Conservation (phyloP, 2,113 vertebrate genomes). For the Callocephalon fimbriatum region DNA sequence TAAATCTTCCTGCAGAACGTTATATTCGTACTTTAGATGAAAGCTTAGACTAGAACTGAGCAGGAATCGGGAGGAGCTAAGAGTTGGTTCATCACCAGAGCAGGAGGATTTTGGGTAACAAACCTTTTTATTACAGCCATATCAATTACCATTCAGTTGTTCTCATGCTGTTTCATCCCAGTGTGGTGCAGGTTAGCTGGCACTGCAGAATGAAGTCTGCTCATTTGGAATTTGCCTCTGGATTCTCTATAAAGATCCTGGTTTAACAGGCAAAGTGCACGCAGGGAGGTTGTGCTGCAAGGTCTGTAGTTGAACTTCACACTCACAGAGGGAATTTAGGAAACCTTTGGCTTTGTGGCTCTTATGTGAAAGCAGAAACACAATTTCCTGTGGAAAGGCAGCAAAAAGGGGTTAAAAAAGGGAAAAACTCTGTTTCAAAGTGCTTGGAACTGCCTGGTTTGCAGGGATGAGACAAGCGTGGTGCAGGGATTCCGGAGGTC, state of each 20-base stretch:
- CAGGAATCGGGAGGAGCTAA: background rate
- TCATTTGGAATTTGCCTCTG: background rate
- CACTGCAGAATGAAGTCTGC: rapidly evolving
- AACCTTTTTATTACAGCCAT: background rate
- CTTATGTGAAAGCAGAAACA: background rate
- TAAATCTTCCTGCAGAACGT: background rate
- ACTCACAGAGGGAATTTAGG: background rate
- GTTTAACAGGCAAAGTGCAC: rapidly evolving
- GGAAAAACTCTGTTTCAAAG: background rate
- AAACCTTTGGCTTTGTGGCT: background rate
- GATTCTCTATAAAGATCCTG: background rate
- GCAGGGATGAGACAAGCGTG: background rate
- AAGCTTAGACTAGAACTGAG: background rate
- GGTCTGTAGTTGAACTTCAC: background rate
- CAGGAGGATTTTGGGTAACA: background rate
- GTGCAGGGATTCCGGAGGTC: background rate
- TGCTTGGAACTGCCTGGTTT: background rate
- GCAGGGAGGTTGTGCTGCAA: background rate
- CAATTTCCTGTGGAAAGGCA: background rate
- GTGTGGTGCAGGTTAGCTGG: background rate
- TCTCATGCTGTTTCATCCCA: background rate
- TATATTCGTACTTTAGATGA: background rate
- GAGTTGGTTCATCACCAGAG: rapidly evolving
- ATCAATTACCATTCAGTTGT: background rate
- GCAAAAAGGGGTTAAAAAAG: background rate